Evolutionary conservation across 1,140 invertebrate species (phyloP), one percentile per base, ranked within the genome.

Genomic region (Lanistes nyassanus): DNA sequence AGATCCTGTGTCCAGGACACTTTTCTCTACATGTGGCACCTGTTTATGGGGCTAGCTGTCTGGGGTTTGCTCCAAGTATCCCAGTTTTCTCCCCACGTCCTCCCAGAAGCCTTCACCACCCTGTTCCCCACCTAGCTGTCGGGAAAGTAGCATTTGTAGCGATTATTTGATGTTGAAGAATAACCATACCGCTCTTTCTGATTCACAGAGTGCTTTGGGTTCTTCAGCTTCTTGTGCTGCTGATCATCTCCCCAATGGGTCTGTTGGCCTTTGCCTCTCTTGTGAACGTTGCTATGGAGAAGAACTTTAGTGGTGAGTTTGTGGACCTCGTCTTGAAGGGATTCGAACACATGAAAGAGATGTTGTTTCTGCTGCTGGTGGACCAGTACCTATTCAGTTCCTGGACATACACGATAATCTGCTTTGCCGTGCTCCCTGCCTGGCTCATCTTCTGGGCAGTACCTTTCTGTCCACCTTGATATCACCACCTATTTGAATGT

Each of bases 371-470:
- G 82, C 92, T 93, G 62, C 91, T 97, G 53, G 92, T 95, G 3
- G 96, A 98, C 88, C 93, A 93, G 37, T 93, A 95, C 91, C 90
- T 94, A 55, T 94, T 93, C 81, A 92, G 92, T 19, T 93, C 92
- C 84, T 93, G 92, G 92, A 88, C 92, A 31, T 93, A 91, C 81
- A 89, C 90, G 74, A 87, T 93, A 21, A 88, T 89, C n/a, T 88
- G 89, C 75, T 86, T 91, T 26, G 85, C 91, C 39, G 86, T 93
- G 67, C 84, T 93, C 70, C 93, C 93, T 21, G 90, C 91, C 71
- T 94, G 93, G 93, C 82, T 92, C 9, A 79, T 92, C 65, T 91
- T 93, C 76, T 93, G 92, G 92, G 84, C 80, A 70, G 81, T 87
- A 42, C 78, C 80, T 37, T 80, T 82, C 62, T 83, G 82, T 78